Base-by-base conservation (phyloP, 2,797 vertebrate species). In the Falco columbarius region DNA sequence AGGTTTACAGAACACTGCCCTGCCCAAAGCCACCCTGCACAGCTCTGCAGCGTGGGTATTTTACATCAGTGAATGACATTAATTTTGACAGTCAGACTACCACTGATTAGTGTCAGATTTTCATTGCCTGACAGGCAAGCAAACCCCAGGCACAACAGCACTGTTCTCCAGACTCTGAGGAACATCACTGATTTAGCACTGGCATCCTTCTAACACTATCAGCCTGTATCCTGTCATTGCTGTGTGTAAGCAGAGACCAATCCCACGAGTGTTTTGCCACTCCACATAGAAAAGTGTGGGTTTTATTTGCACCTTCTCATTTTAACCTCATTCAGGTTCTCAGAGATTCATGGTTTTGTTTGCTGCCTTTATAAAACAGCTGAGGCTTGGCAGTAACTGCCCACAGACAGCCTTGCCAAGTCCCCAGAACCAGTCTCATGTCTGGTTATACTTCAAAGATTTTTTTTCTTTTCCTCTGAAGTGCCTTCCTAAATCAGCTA, bases 41-140 rank as follows among this genome's bases (percentile, higher is more conserved):
- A 36, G 42, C 47, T 55, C 70, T 12, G 29, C 54, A 5, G 1
- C 8, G 21, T 4, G 13, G 55, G 42, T 30, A 23, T 38, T 51
- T 58, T 15, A 54, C 36, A 30, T 4, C 61, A 19, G 19, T 4
- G 9, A 19, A 17, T 30, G 14, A 9, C 1, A 0, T 10, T 10
- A 11, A 29, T n/a, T 71, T 46, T 36, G 18, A 29, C 46, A 62
- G 34, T 3, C 46, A 62, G 61, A 34, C 20, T 77, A 49, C 6
- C 65, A 51, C 38, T 17, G 38, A 44, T 21, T 12, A 62, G 18
- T 1, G 11, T 12, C 71, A 82, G 71, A 46, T 19, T 77, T 44
- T 56, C 7, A 49, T 9, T 52, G 36, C 8, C n/a, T 67, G 54
- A 47, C 26, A 61, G 58, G 38, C 23, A 68, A 56, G 55, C 17